These are phyloP conservation scores for Bhutanitis thaidina DNA, from an alignment of 2,888 invertebrate genomes.

Conservation along the genomic window DNA sequence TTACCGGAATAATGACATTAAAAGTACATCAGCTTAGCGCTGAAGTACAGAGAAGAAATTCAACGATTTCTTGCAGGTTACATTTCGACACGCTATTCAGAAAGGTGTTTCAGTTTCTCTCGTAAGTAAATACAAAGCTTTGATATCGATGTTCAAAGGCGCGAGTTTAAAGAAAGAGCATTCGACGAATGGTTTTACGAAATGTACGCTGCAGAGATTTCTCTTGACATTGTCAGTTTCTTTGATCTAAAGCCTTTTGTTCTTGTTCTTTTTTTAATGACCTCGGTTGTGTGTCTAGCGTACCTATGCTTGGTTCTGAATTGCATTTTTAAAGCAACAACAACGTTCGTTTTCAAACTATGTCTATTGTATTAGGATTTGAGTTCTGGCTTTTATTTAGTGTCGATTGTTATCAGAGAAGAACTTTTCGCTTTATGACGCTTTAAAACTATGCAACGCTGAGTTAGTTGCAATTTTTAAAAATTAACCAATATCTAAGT, in stretches of 20 bases:
- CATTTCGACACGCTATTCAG: not conserved
- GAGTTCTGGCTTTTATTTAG: conserved; percentile 12
- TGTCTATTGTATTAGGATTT: conserved; percentile 13
- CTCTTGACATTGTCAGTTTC: conserved; percentile 16
- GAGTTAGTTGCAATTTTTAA: too few relatives aligned
- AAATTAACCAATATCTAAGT: too few relatives aligned
- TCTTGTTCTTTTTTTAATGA: conserved; percentile 16
- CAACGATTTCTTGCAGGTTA: too few relatives aligned
- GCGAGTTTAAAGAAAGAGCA: conserved; percentile 5
- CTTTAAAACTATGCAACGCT: too few relatives aligned
- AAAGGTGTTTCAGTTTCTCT: not conserved
- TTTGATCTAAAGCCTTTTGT: conserved; percentile 12
- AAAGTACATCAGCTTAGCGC: too few relatives aligned
- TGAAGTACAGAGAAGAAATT: too few relatives aligned
- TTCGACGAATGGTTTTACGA: conserved; percentile 9
- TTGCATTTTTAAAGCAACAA: conserved; percentile 17
- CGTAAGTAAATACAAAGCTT: conserved; percentile 12
- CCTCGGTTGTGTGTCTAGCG: conserved; percentile 4
- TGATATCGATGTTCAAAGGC: conserved; percentile 9
- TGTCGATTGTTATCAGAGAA: conserved; percentile 3
- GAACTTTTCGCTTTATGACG: not conserved
- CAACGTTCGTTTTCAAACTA: conserved; percentile 8
- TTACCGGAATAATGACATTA: too few relatives aligned
- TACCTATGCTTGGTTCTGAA: not conserved
- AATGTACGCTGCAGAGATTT: conserved; percentile 3